A percentile compares a stretch with the other conserved stretches of the same genome.
These are phyloP conservation scores for Indicator maculatus DNA, from an alignment of 2,113 vertebrate species.

Conservation along the genomic window DNA sequence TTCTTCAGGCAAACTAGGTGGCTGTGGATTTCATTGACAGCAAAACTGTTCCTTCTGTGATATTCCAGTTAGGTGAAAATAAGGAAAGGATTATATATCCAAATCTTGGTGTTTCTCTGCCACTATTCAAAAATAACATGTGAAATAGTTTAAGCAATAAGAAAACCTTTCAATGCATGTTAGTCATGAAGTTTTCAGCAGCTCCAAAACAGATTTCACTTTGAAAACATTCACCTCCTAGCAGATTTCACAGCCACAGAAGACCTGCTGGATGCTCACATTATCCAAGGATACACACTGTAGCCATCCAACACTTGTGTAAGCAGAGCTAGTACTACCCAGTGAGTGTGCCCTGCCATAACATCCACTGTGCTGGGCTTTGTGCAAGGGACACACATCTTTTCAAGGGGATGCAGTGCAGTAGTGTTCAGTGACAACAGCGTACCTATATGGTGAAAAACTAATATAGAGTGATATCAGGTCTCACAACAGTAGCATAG, in stretches of 20 bases:
- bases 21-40: not conserved
- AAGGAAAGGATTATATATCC: not conserved
- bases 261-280: not conserved
- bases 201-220: not conserved
- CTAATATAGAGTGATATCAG: not conserved
- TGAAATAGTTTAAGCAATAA: not conserved
- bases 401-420: not conserved
- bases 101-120: not conserved
- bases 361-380: not conserved
- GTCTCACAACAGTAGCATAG: not conserved
- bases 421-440: not conserved
- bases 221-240: not conserved
- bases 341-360: not conserved
- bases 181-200: not conserved
- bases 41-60: not conserved
- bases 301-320: not conserved
- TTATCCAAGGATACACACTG: not conserved
- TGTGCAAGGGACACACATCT: not conserved
- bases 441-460: not conserved
- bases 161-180: not conserved
- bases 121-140: not conserved
- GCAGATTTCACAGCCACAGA: not conserved
- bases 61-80: not conserved
- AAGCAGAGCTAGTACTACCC: constrained; percentile 14
- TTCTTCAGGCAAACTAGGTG: not conserved